Percentiles rank a stretch among this genome's conserved stretches.
These are phyloP conservation scores for Cosmia trapezina DNA, from an alignment of 2,888 invertebrate genomes.

Conservation along the genomic window DNA sequence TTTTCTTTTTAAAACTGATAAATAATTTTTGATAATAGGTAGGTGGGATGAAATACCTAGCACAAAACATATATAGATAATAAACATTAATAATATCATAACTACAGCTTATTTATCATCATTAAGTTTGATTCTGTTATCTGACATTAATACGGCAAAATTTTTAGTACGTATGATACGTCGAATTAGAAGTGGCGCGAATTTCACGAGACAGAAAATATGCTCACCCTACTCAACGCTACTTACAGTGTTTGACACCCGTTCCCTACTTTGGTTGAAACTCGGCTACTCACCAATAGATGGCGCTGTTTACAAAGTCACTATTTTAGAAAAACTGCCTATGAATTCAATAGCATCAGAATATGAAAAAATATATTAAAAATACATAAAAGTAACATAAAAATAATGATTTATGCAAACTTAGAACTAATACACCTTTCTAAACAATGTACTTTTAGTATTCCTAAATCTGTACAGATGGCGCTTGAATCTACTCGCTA, in stretches of 20 bases:
- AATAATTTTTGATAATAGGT: too few relatives aligned
- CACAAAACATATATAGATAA: too few relatives aligned
- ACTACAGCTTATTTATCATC: too few relatives aligned
- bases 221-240: slow-evolving; percentile 35
- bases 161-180: too few relatives aligned
- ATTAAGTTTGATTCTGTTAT: too few relatives aligned
- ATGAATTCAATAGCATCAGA: not conserved
- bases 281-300: slow-evolving; percentile 75
- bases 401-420: too few relatives aligned
- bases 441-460: slow-evolving; percentile 10
- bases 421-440: not conserved
- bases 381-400: not conserved
- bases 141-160: too few relatives aligned
- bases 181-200: not conserved
- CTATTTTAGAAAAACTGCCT: not conserved
- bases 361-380: not conserved
- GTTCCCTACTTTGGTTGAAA: slow-evolving; percentile 9
- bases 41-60: too few relatives aligned
- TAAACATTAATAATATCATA: too few relatives aligned
- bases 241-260: not conserved
- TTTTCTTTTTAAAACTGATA: too few relatives aligned
- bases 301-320: slow-evolving; percentile 68
- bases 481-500: slow-evolving; percentile 19
- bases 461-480: slow-evolving; percentile 37
- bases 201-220: not conserved